These are phyloP conservation scores for Brotula barbata DNA, from an alignment of 2,797 vertebrate species.

Conservation along the genomic window DNA sequence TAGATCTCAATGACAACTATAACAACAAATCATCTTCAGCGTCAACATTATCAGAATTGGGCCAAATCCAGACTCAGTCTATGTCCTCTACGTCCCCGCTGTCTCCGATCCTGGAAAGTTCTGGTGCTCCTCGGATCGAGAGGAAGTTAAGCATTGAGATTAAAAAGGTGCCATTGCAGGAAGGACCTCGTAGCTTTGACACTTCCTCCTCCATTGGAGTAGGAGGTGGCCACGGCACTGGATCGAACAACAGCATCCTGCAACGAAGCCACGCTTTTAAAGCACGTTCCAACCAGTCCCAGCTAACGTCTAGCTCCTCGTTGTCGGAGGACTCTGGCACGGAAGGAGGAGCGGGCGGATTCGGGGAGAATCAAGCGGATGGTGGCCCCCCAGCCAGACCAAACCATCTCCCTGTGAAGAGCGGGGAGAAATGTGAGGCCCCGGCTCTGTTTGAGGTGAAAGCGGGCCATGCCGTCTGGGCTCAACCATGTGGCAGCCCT, in stretches of 20 bases:
- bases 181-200: slow-evolving; percentile 94
- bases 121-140: slow-evolving; percentile 82
- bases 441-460: slow-evolving; percentile 74
- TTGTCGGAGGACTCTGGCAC: slow-evolving; percentile 82
- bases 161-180: slow-evolving; percentile 93
- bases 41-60: slow-evolving; percentile 48
- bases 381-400: slow-evolving; percentile 79
- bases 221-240: slow-evolving; percentile 14
- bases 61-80: slow-evolving; percentile 69
- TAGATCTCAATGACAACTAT: slow-evolving; percentile 93
- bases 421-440: slow-evolving; percentile 59
- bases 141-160: slow-evolving; percentile 96
- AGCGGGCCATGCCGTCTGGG: slow-evolving; percentile 79
- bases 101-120: slow-evolving; percentile 69
- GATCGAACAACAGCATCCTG: slow-evolving; percentile 66
- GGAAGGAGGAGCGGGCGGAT: slow-evolving; percentile 71
- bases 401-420: slow-evolving; percentile 87
- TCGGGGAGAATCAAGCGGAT: slow-evolving; percentile 58
- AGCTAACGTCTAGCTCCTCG: slow-evolving; percentile 76
- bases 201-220: slow-evolving; percentile 60
- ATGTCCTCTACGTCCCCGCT: slow-evolving; percentile 70
- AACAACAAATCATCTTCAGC: slow-evolving; percentile 77
- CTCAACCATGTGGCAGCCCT: slow-evolving; percentile 63
- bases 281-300: slow-evolving; percentile 77
- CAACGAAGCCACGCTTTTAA: slow-evolving; percentile 90